A percentile compares a stretch with the other conserved stretches of the same genome.
phyloP scores from a whole-genome alignment of 2,113 vertebrate species.

The Calyptommatus sinebrachiatus region DNA sequence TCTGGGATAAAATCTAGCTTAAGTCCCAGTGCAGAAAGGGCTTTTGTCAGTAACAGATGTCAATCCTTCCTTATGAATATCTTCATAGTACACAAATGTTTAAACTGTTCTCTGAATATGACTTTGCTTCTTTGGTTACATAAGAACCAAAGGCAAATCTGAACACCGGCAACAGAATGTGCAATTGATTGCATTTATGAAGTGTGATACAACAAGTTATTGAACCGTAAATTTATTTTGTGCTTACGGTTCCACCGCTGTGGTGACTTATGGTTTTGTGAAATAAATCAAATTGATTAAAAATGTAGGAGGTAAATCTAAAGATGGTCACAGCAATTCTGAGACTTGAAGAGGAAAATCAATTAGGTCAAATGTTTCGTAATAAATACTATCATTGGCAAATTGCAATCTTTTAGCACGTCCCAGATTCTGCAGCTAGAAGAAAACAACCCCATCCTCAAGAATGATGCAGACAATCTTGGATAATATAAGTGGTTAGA shows the following conservation, averaged over 20 bases:
- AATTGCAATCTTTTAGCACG: not conserved
- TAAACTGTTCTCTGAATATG: not conserved
- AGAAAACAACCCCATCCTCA: too few relatives aligned
- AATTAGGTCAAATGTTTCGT: not conserved
- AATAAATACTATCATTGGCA: not conserved
- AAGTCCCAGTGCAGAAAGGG: not conserved
- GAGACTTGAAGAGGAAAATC: not conserved
- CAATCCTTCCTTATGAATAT: not conserved
- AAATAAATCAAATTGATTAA: slow-evolving; percentile 2
- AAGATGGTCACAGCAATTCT: not conserved
- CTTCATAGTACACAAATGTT: not conserved
- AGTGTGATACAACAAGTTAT: not conserved
- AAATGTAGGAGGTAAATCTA: not conserved
- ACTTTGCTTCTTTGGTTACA: not conserved
- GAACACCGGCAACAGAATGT: not conserved
- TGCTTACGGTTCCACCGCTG: not conserved
- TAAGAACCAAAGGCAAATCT: not conserved
- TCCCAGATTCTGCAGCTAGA: not conserved
- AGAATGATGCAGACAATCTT: not conserved
- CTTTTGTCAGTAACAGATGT: not conserved
- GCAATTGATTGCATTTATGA: slow-evolving; percentile 6
- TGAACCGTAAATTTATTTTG: not conserved
- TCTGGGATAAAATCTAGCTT: too few relatives aligned
- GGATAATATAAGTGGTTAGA: not conserved
- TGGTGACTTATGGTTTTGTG: not conserved